phyloP scores from a whole-genome alignment of 30 jellyfish, hydroid and myxozoan species.

The Aurelia aurita complex sp. Pacific region DNA sequence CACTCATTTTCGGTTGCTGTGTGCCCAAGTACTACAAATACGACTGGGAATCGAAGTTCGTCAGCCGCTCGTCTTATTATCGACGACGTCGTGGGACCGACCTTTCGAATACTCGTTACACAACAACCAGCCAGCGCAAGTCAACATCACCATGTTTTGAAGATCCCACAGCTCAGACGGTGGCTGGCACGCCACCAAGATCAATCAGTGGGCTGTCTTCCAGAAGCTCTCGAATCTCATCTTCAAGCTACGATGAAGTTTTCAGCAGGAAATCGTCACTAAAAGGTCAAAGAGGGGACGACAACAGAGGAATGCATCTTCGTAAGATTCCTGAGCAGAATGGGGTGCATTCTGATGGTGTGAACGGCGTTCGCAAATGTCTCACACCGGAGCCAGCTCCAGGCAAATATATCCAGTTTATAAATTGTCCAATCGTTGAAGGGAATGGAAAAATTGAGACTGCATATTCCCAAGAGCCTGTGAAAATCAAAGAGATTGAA shows the following conservation, averaged over 20 bases:
- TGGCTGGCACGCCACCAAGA: conserved; percentile 48
- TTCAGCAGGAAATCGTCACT: conserved; percentile 34
- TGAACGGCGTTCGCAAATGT: not conserved
- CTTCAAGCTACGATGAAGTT: conserved; percentile 63
- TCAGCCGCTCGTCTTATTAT: conserved; percentile 57
- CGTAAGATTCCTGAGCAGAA: conserved; percentile 64
- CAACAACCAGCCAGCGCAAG: conserved; percentile 23
- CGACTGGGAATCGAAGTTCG: conserved; percentile 68
- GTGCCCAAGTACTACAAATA: conserved; percentile 55
- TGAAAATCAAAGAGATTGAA: not conserved
- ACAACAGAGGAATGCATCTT: conserved; percentile 13
- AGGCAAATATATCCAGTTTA: conserved; percentile 43
- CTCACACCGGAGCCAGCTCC: conserved; percentile 33
- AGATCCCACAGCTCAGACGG: not conserved
- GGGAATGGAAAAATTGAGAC: not conserved
- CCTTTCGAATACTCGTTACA: conserved; percentile 38
- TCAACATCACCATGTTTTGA: conserved; percentile 45
- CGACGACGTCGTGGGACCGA: conserved; percentile 55
- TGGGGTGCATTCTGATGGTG: not conserved
- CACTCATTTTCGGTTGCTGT: conserved; percentile 77
- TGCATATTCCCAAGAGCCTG: conserved; percentile 2
- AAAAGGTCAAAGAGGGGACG: conserved; percentile 14
- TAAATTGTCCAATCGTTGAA: conserved; percentile 6
- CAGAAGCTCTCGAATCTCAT: conserved; percentile 48
- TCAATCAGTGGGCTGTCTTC: conserved; percentile 41